phyloP scores from a whole-genome alignment of 2,113 vertebrate species.

The Pteropus alecto region DNA sequence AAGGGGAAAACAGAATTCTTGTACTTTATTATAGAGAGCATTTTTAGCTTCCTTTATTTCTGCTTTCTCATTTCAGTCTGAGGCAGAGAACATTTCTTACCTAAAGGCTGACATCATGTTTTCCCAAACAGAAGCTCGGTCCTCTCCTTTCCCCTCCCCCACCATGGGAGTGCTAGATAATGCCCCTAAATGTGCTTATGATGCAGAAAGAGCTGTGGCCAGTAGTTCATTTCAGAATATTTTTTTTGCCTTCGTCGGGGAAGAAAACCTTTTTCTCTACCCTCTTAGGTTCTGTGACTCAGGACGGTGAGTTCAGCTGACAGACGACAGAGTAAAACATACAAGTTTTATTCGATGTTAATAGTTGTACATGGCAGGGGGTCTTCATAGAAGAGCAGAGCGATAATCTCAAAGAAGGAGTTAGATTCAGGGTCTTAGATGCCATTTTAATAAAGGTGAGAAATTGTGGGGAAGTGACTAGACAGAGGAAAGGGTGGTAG shows the following conservation, averaged over 20 bases:
- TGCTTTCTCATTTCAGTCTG: background rate
- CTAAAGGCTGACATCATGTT: background rate
- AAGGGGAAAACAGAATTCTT: background rate
- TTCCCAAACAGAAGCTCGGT: background rate
- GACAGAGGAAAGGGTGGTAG: background rate
- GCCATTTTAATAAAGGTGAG: background rate
- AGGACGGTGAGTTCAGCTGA: background rate
- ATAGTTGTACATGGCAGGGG: background rate
- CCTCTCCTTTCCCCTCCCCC: background rate
- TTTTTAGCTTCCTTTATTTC: background rate
- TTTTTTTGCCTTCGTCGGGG: background rate
- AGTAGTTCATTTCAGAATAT: background rate
- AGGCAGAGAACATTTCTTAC: background rate
- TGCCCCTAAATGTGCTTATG: background rate
- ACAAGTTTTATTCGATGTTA: background rate
- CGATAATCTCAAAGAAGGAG: background rate
- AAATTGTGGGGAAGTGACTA: background rate
- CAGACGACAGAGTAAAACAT: background rate
- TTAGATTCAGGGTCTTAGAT: background rate
- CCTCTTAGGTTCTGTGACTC: background rate
- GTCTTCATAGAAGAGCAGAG: background rate
- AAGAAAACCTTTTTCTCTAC: background rate
- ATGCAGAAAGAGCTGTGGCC: background rate
- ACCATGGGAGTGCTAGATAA: fast-evolving
- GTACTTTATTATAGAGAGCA: background rate